phyloP scores from a whole-genome alignment of 1,140 invertebrate species.

The Pseudomyrmex flavicornis region DNA sequence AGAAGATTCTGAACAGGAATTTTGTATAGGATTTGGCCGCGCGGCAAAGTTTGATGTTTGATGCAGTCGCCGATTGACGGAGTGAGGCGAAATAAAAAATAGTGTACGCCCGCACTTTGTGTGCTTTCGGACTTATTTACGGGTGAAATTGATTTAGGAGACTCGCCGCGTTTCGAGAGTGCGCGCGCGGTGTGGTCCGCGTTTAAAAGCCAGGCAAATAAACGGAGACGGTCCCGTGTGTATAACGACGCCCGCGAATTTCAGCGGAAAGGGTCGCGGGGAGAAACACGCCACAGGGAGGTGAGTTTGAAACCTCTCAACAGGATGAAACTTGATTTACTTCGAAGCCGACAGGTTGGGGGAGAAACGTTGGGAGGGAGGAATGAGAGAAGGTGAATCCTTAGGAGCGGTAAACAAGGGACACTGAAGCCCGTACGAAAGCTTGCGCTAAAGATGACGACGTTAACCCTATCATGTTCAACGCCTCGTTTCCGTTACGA shows the following conservation, averaged over 20 bases:
- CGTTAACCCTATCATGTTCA: constrained; percentile 23
- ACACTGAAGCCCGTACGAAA: constrained; percentile 13
- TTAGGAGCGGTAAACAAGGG: constrained; percentile 49
- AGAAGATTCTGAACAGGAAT: not conserved
- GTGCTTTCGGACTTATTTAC: constrained; percentile 40
- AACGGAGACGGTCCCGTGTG: constrained; percentile 17
- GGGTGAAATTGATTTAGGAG: constrained; percentile 56
- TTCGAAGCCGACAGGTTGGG: not conserved
- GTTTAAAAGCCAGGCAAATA: constrained; percentile 52
- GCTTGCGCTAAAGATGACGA: not conserved
- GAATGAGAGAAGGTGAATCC: constrained; percentile 37
- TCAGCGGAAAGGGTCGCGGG: constrained; percentile 20
- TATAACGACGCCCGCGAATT: constrained; percentile 34
- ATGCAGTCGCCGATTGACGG: constrained; percentile 3
- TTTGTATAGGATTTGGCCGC: not conserved
- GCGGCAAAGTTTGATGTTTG: not conserved
- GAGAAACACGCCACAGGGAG: not conserved
- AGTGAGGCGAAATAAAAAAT: constrained; percentile 10
- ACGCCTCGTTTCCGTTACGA: not conserved
- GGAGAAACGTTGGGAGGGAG: not conserved
- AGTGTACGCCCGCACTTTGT: constrained; percentile 1
- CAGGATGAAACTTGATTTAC: constrained; percentile 62
- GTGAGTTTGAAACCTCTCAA: constrained; percentile 49
- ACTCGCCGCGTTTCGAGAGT: not conserved
- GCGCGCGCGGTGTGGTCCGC: not conserved